A percentile compares a stretch with the other conserved stretches of the same genome.
Conservation (phyloP, 1,140 invertebrate genomes). For the Lanistes nyassanus region DNA sequence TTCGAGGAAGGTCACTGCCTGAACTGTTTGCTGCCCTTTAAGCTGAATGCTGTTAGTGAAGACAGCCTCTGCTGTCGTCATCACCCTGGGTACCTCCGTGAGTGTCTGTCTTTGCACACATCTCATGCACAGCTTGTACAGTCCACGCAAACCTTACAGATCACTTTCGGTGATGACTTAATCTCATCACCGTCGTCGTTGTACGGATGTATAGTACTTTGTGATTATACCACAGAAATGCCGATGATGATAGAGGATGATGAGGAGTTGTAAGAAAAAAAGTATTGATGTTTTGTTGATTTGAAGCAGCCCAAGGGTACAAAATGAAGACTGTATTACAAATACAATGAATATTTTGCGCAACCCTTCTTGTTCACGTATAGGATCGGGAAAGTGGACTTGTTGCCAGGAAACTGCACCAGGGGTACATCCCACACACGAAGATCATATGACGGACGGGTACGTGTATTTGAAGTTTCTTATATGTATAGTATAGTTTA, state of each 20-base stretch:
- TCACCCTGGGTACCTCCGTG: conserved; percentile 16
- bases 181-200: too few relatives aligned
- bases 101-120: background rate
- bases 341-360: background rate
- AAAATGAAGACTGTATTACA: too few relatives aligned
- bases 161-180: background rate
- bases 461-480: too few relatives aligned
- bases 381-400: background rate
- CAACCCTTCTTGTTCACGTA: background rate
- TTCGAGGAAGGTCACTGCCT: conserved; percentile 1
- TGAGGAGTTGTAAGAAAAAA: too few relatives aligned
- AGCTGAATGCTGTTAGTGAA: background rate
- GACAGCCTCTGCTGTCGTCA: background rate
- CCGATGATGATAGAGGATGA: too few relatives aligned
- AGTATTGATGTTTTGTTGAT: too few relatives aligned
- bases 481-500: too few relatives aligned
- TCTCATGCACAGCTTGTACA: too few relatives aligned
- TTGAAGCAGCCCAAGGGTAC: too few relatives aligned
- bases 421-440: background rate
- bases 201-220: too few relatives aligned
- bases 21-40: conserved; percentile 4
- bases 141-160: background rate
- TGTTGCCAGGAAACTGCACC: background rate
- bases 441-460: conserved; percentile 13
- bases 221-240: too few relatives aligned